phyloP scores from a whole-genome alignment of 2,888 invertebrate genomes.

The Harpalus rufipes region DNA sequence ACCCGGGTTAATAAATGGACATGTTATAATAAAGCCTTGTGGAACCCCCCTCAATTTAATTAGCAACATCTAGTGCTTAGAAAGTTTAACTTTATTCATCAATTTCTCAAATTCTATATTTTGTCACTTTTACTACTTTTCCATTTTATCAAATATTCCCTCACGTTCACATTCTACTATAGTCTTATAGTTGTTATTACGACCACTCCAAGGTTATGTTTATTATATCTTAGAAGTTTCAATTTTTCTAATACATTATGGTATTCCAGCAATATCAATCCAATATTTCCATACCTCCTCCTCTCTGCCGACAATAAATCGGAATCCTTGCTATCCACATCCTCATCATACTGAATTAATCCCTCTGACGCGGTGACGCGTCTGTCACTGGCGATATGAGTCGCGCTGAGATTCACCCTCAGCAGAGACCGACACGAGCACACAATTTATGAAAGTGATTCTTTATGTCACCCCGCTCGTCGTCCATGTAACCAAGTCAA shows the following conservation, averaged over 20 bases:
- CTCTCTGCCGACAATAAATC: not conserved
- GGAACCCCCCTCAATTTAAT: too few species aligned
- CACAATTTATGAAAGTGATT: slow-evolving; percentile 63
- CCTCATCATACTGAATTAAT: not conserved
- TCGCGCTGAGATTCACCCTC: not conserved
- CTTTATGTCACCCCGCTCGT: slow-evolving; percentile 39
- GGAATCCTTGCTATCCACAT: not conserved
- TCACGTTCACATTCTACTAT: too few species aligned
- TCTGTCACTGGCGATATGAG: not conserved
- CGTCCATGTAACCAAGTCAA: slow-evolving; percentile 22
- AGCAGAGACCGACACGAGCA: not conserved
- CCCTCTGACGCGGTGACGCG: not conserved
- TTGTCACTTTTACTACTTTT: too few species aligned
- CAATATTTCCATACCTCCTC: not conserved
- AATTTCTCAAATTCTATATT: too few species aligned
- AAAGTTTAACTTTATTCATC: too few species aligned
- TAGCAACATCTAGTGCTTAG: too few species aligned
- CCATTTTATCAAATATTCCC: too few species aligned
- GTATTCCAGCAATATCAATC: not conserved
- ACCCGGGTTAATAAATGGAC: too few species aligned
- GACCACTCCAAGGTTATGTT: too few species aligned
- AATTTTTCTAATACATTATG: not conserved
- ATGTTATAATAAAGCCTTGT: too few species aligned
- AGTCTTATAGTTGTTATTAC: too few species aligned
- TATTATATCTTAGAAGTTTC: not conserved